Base-by-base conservation (phyloP, 2,888 invertebrate genomes). In the Pseudanteris insignis region DNA sequence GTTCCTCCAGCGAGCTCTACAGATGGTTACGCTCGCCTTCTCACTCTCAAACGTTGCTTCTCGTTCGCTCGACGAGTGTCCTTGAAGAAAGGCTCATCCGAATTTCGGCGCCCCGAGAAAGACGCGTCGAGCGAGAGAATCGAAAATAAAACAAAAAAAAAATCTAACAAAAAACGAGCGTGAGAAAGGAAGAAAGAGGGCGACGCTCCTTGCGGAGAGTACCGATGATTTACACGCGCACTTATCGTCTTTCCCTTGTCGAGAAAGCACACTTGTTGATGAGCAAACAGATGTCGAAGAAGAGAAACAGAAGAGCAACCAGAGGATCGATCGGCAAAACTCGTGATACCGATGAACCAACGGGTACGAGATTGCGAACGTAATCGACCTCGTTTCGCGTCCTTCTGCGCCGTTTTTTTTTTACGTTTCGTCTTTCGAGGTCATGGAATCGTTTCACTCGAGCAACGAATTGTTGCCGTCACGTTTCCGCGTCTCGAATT, bases 201-300 rank as follows among this genome's bases (percentile, higher is more conserved):
- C 50, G 34, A 29, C 41, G 47, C 54, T 54, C 43, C 38, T 46
- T 54, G 54, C 43, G 37, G 54, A 54, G 54, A 48, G 48, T 50
- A 54, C 54, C 60, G 43, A 60, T 54, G 60, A 61, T 61, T 61
- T 61, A 61, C 54, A 54, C 60, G 48, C 54, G 60, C 54, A 61
- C 60, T 61, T 61, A 38, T 47, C 37, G 38, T 60, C 60, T 60
- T 43, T 43, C 60, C 43, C 48, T 33, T 18, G 13, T 11, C 36
- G 54, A 61, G 55, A 61, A 55, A 55, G 54, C 55, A 44, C 54
- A 54, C 50, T 61, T 50, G 47, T 59, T 50, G 46, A 62, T 62
- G 57, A 57, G 62, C 57, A 62, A 58, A 53, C 12, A 34, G 24
- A 38, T 51, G 29, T 38, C 48, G 36, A 51, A 38, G 46, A 28